Percentiles rank a stretch among this genome's conserved stretches.
These are phyloP conservation scores for Phaedon cochleariae DNA, from an alignment of 2,888 invertebrate genomes.

Conservation along the genomic window DNA sequence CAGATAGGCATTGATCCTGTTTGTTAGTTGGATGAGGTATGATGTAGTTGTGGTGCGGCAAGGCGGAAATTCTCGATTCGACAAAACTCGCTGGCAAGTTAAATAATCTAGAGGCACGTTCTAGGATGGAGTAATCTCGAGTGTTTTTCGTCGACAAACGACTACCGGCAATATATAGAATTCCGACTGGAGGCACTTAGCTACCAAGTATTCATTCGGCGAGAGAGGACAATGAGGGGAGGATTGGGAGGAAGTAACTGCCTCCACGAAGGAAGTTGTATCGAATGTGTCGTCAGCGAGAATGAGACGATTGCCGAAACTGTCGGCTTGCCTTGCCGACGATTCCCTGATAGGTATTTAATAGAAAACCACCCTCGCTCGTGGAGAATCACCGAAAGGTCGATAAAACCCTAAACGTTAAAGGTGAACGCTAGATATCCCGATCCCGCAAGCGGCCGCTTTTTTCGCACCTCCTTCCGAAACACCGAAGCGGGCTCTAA, in stretches of 20 bases:
- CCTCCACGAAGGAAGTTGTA: neutral
- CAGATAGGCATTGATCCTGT: too few species aligned
- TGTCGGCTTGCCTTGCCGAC: constrained; percentile 39
- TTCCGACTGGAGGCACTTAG: neutral
- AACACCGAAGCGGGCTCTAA: neutral
- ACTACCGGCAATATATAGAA: neutral
- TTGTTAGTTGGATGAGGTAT: too few species aligned
- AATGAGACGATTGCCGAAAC: neutral
- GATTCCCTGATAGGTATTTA: constrained; percentile 45
- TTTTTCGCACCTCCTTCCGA: neutral
- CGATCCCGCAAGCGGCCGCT: neutral
- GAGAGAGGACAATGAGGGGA: neutral
- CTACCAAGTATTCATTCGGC: neutral
- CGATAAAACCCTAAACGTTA: constrained; percentile 45
- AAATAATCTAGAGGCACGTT: too few species aligned
- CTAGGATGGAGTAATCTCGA: neutral
- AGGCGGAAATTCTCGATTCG: too few species aligned
- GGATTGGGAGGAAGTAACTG: neutral
- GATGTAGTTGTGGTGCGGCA: too few species aligned
- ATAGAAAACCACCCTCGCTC: constrained; percentile 47
- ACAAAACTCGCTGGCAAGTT: too few species aligned
- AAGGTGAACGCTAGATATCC: constrained; percentile 40
- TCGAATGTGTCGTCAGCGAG: neutral
- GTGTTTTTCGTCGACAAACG: neutral
- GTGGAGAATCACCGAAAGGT: constrained; percentile 48